Percentiles rank a stretch among this genome's conserved stretches.
Conservation (phyloP, 1,140 invertebrate genomes). For the Eurosta solidaginis region DNA sequence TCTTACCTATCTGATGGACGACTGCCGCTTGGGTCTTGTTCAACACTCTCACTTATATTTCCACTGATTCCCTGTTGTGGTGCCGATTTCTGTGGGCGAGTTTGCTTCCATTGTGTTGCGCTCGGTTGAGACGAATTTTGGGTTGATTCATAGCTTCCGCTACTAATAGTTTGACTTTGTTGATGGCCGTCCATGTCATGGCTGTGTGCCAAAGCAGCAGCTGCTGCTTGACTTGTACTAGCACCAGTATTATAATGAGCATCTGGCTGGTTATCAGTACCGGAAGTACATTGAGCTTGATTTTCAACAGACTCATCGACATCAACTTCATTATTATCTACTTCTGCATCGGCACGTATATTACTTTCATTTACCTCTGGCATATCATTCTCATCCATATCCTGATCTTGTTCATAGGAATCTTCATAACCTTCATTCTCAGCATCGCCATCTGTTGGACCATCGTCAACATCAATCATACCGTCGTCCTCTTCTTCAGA, state of each 20-base stretch:
- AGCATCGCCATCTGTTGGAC: conserved; percentile 61
- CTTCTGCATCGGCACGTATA: conserved; percentile 40
- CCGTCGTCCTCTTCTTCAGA: conserved; percentile 64
- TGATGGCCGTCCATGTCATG: conserved; percentile 37
- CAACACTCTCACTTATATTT: conserved; percentile 59
- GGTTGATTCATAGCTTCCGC: conserved; percentile 58
- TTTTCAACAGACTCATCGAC: conserved; percentile 70
- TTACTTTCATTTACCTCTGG: conserved; percentile 56
- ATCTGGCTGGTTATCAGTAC: conserved; percentile 40
- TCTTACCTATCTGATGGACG: conserved; percentile 76
- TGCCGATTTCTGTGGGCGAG: conserved; percentile 35
- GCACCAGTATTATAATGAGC: conserved; percentile 45
- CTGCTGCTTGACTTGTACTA: conserved; percentile 48
- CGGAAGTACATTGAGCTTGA: conserved; percentile 46
- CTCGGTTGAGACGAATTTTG: conserved; percentile 33
- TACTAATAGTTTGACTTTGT: conserved; percentile 66
- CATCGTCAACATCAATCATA: conserved; percentile 62
- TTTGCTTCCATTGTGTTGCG: conserved; percentile 47
- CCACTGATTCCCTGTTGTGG: conserved; percentile 38
- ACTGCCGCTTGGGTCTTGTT: conserved; percentile 74
- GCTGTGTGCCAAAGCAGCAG: conserved; percentile 30
- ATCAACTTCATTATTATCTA: conserved; percentile 71
- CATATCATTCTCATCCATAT: conserved; percentile 60
- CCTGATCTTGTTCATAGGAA: conserved; percentile 63
- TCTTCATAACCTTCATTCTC: conserved; percentile 65